phyloP scores from a whole-genome alignment of 2,113 vertebrate genomes.

The Nematolebias whitei region DNA sequence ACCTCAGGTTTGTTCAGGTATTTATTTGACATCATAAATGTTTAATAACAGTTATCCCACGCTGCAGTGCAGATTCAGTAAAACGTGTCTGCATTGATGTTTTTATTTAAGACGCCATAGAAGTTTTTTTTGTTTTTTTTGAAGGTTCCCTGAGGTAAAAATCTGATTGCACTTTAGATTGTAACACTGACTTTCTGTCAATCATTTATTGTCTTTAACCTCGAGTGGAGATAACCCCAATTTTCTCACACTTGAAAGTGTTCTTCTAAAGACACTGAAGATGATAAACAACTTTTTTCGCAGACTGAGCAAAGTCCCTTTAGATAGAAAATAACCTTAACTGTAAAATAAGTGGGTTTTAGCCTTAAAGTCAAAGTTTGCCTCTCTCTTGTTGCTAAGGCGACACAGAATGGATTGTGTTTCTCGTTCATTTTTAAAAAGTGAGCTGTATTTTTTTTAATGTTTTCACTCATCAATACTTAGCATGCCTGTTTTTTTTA shows the following conservation, averaged over 20 bases:
- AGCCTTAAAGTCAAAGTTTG: conserved; percentile 23
- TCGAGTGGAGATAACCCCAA: conserved; percentile 4
- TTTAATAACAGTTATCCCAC: not conserved
- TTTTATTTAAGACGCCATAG: not conserved
- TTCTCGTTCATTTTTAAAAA: not conserved
- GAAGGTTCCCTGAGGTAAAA: not conserved
- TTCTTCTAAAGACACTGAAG: not conserved
- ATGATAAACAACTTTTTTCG: conserved; percentile 3
- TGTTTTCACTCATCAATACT: conserved; percentile 3
- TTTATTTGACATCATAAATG: not conserved
- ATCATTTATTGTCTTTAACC: conserved; percentile 18
- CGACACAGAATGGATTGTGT: not conserved
- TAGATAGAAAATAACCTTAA: not conserved
- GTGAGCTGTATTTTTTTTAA: conserved; percentile 1
- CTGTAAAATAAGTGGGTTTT: not conserved
- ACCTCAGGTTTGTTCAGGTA: not conserved
- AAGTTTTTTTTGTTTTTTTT: not conserved
- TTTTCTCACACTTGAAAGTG: conserved; percentile 11
- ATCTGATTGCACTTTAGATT: conserved; percentile 4
- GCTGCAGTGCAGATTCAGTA: not conserved
- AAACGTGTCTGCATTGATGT: not conserved
- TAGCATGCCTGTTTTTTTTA: conserved; percentile 42
- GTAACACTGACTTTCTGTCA: not conserved
- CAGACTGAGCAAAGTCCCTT: not conserved
- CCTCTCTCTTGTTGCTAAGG: not conserved